Conservation (phyloP, 2,888 invertebrate genomes). For the Podotricha telesiphe region DNA sequence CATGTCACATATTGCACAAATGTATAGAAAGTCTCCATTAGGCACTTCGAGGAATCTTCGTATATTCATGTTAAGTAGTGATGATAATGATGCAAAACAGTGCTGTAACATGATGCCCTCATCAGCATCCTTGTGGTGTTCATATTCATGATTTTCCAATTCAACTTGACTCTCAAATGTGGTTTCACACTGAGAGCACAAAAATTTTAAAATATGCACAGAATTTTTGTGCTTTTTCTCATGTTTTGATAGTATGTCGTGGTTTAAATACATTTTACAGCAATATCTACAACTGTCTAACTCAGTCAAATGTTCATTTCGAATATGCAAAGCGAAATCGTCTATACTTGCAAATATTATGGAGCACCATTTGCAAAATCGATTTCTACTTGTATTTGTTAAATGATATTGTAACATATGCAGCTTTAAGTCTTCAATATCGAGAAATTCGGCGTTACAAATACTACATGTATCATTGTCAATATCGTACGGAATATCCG, state of each 20-base stretch:
- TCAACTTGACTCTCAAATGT: slow-evolving; percentile 49
- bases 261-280: slow-evolving; percentile 54
- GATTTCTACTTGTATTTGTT: slow-evolving; percentile 28
- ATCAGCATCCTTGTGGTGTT: slow-evolving; percentile 43
- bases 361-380: slow-evolving; percentile 59
- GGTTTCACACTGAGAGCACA: slow-evolving; percentile 61
- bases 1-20: slow-evolving; percentile 55
- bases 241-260: slow-evolving; percentile 49
- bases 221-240: slow-evolving; percentile 54
- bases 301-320: slow-evolving; percentile 54
- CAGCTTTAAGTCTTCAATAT: slow-evolving; percentile 60
- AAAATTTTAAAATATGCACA: slow-evolving; percentile 39
- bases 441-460: slow-evolving; percentile 68
- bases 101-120: slow-evolving; percentile 58
- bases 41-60: slow-evolving; percentile 50
- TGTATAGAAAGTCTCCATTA: slow-evolving; percentile 42
- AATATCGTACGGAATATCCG: slow-evolving; percentile 12
- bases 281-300: slow-evolving; percentile 61
- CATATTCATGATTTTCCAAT: slow-evolving; percentile 55
- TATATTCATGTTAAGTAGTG: slow-evolving; percentile 58
- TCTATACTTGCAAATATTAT: slow-evolving; percentile 50
- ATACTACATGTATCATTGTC: slow-evolving; percentile 56
- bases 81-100: slow-evolving; percentile 55
- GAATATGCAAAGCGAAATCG: slow-evolving; percentile 59
- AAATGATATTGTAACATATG: slow-evolving; percentile 63